Evolutionary conservation across 2,113 vertebrate genomes (phyloP), one percentile per base, ranked within the genome.

Genomic region (Labrus mixtus): DNA sequence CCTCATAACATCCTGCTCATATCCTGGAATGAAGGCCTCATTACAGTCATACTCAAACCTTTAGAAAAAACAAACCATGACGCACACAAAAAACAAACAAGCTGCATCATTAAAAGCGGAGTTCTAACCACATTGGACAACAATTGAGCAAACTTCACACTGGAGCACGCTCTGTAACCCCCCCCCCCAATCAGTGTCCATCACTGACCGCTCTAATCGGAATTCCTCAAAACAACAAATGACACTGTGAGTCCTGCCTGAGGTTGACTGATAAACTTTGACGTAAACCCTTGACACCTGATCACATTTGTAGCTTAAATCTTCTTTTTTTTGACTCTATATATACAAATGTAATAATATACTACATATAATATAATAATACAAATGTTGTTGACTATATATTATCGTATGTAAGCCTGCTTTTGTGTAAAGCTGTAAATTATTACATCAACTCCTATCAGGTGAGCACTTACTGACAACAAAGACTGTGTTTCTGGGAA

Each of bases 401-500:
- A 53, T 57, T 41, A 37, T 8, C 29, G 29, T 41, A 41, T 41
- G 36, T 57, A n/a, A 29, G 8, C 20, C 10, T 45, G 20, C 73
- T 59, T 46, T 46, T 78, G 45, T 19, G 46, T 48, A 33, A 48
- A 37, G 8, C 59, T 69, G 6, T 46, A 54, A 60, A 70, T 20
- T 51, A 17, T 22, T 29, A 33, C 11, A 51, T 67, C 33, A 39
- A 57, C 57, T 77, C 33, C 23, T 64, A 46, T 78, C 76, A 76
- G 87, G 57, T 78, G 48, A 84, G 53, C 46, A 53, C 46, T 82
- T 85, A 71, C 77, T 45, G 55, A 89, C 73, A 87, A 76, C 39
- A 62, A 61, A 22, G 10, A 80, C 57, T 57, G 67, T 20, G 70
- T 67, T 89, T 94, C 90, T 84, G 86, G 91, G 92, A 94, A 93